Percentiles rank a stretch among this genome's conserved stretches.
phyloP scores from a whole-genome alignment of 2,797 vertebrate genomes.

The Artibeus lituratus region DNA sequence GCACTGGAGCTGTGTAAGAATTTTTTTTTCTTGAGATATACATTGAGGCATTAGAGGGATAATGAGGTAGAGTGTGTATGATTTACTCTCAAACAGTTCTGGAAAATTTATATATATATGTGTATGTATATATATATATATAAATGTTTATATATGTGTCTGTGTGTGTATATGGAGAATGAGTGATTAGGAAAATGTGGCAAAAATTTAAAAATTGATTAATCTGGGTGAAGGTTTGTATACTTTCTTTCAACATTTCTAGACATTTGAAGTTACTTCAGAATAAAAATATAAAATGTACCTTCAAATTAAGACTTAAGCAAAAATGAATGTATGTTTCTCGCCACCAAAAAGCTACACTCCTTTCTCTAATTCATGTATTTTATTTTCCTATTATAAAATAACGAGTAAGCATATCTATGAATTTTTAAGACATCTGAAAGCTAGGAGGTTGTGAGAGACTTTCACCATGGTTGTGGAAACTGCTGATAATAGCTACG shows the following conservation, averaged over 20 bases:
- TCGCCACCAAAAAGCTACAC: conserved; percentile 76
- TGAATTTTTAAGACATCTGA: neutral
- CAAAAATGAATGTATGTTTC: conserved; percentile 79
- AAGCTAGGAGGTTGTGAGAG: neutral
- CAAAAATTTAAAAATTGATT: neutral
- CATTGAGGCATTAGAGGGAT: conserved; percentile 65
- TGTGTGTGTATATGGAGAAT: neutral
- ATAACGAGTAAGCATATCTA: neutral
- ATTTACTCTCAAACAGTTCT: neutral
- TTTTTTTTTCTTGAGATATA: neutral
- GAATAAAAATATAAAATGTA: neutral
- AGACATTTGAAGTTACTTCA: conserved; percentile 1
- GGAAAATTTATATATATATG: neutral
- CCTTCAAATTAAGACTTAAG: conserved; percentile 72
- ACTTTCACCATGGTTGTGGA: neutral
- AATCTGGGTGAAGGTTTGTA: neutral
- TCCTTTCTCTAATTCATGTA: conserved; percentile 76
- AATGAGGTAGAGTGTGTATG: neutral
- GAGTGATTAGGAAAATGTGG: neutral
- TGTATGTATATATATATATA: too few species aligned
- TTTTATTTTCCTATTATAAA: conserved; percentile 77
- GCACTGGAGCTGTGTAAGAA: neutral
- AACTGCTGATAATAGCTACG: neutral
- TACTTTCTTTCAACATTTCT: neutral
- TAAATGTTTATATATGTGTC: too few species aligned